Evolutionary conservation across 2,113 vertebrate species (phyloP).

Genomic region (Carassius gibelio): DNA sequence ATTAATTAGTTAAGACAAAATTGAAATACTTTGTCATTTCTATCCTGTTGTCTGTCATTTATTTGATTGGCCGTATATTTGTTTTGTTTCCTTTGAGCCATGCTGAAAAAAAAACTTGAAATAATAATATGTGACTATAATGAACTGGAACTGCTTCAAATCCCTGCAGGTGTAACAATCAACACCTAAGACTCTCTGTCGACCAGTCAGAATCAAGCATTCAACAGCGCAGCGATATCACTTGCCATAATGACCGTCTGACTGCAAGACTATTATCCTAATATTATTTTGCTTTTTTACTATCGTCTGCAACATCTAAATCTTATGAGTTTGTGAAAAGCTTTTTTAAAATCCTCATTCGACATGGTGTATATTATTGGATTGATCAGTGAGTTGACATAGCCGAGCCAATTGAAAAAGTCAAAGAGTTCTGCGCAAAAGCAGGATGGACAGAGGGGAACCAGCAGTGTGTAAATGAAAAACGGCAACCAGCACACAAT

Average conservation of each 20-base stretch:
- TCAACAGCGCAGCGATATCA: not conserved
- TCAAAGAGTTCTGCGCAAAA: constrained; percentile 84
- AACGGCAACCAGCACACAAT: constrained; percentile 98
- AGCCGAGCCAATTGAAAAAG: constrained; percentile 96
- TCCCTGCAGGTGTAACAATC: not conserved
- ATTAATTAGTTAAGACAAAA: not conserved
- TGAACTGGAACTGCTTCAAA: not conserved
- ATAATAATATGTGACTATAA: not conserved
- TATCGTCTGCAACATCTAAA: constrained; percentile 74
- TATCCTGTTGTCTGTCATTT: not conserved
- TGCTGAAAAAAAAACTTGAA: not conserved
- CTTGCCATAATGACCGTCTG: not conserved
- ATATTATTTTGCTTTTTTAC: not conserved
- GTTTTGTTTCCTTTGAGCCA: not conserved
- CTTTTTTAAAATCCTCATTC: constrained; percentile 93
- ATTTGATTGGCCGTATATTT: not conserved
- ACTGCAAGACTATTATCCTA: not conserved
- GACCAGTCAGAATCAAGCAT: not conserved
- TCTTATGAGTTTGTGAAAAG: constrained; percentile 88
- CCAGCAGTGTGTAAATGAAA: constrained; percentile 92
- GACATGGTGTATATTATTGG: constrained; percentile 94
- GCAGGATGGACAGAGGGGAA: constrained; percentile 86
- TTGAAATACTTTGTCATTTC: not conserved
- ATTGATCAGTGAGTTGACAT: constrained; percentile 94
- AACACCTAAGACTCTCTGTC: not conserved